Evolutionary conservation across 1,140 invertebrate species (phyloP).

Genomic region (Hirudo medicinalis): DNA sequence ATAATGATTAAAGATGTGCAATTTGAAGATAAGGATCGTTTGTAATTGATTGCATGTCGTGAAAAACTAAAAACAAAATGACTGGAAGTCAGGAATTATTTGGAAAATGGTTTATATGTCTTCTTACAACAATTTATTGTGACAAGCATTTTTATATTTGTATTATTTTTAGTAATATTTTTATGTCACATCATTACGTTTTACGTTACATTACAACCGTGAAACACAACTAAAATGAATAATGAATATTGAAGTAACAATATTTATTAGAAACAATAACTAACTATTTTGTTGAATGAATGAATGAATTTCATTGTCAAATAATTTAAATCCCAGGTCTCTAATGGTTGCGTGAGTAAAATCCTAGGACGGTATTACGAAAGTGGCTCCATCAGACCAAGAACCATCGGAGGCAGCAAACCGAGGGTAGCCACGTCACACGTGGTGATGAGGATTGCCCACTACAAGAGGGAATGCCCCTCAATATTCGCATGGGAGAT

Average conservation of each 20-base stretch:
- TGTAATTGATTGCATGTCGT: too few relatives aligned
- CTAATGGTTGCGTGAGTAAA: slow-evolving; percentile 90
- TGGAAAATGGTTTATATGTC: too few relatives aligned
- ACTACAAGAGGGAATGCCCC: slow-evolving; percentile 86
- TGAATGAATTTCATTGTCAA: slow-evolving; percentile 20
- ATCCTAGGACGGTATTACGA: slow-evolving; percentile 81
- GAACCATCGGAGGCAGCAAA: slow-evolving; percentile 84
- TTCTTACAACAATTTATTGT: too few relatives aligned
- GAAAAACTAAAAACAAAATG: too few relatives aligned
- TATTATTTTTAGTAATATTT: too few relatives aligned
- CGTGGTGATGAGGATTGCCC: slow-evolving; percentile 81
- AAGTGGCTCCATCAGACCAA: slow-evolving; percentile 73
- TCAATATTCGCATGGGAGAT: slow-evolving; percentile 96
- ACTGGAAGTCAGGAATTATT: too few relatives aligned
- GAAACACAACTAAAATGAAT: slow-evolving; percentile 75
- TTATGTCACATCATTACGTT: not conserved
- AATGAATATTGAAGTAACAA: slow-evolving; percentile 80
- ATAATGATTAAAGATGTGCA: not conserved
- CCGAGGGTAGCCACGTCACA: slow-evolving; percentile 90
- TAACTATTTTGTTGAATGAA: slow-evolving; percentile 82
- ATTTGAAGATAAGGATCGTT: too few relatives aligned
- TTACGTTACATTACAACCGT: slow-evolving; percentile 48
- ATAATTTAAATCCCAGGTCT: slow-evolving; percentile 48
- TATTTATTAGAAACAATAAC: slow-evolving; percentile 62
- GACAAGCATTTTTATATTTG: too few relatives aligned